phyloP scores from a whole-genome alignment of 2,888 invertebrate genomes.

The Chaetoderma sp. region DNA sequence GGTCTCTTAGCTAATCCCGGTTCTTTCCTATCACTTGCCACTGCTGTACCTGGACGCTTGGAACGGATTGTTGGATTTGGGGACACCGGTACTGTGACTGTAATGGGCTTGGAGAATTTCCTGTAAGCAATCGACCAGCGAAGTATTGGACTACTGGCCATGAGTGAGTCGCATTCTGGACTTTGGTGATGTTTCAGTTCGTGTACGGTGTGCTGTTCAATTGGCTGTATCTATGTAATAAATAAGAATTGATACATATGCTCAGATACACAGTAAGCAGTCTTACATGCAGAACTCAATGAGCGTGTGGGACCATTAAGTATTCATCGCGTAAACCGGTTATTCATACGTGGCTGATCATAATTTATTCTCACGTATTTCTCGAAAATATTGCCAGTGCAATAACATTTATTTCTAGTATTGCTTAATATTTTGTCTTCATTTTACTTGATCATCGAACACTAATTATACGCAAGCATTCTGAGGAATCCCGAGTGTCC shows the following conservation, averaged over 20 bases:
- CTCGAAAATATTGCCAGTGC: no score
- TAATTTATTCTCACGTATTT: no score
- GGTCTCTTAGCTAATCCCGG: slow-evolving; percentile 3
- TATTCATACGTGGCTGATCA: no score
- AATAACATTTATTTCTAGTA: no score
- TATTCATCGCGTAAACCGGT: no score
- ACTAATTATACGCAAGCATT: no score
- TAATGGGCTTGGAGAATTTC: slow-evolving; percentile 47
- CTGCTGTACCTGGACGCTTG: slow-evolving; percentile 51
- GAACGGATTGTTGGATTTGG: slow-evolving; percentile 40
- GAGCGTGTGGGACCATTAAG: no score
- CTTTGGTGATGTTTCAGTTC: slow-evolving; percentile 48
- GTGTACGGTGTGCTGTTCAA: slow-evolving; percentile 49
- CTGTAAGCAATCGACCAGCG: slow-evolving; percentile 36
- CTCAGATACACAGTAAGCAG: no score
- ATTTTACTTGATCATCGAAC: no score
- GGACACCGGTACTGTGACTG: slow-evolving; percentile 54
- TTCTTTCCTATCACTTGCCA: slow-evolving; percentile 24
- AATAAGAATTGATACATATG: not conserved
- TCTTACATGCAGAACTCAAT: no score
- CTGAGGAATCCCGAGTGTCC: no score
- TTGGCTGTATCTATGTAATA: slow-evolving; percentile 51
- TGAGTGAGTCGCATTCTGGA: slow-evolving; percentile 41
- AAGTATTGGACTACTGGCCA: slow-evolving; percentile 53
- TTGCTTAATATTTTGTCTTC: no score